Conservation (phyloP, 2,888 invertebrate genomes). For the Linyphia triangularis region DNA sequence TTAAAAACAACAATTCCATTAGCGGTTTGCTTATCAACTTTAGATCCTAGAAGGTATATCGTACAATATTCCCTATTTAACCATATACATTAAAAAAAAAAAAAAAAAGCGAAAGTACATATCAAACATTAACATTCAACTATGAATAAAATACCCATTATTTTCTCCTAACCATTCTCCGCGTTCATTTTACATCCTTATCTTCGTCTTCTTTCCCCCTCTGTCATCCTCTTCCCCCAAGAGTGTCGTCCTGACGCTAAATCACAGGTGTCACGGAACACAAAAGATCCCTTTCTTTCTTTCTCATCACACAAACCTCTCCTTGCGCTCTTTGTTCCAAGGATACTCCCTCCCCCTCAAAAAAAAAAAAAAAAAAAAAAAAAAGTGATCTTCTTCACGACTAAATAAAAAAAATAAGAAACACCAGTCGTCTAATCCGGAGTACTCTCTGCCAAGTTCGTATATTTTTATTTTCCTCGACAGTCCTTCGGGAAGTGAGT, state of each 20-base stretch:
- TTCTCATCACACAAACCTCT: slow-evolving; percentile 15
- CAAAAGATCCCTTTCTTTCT: slow-evolving; percentile 25
- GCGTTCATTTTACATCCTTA: neutral
- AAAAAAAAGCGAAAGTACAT: neutral
- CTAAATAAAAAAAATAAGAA: neutral
- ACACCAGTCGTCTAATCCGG: neutral
- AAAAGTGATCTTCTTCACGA: neutral
- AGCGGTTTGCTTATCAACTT: too few relatives aligned
- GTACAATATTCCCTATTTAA: too few relatives aligned
- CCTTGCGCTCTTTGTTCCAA: slow-evolving; percentile 25
- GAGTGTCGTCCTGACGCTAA: slow-evolving; percentile 35
- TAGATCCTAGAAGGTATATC: too few relatives aligned
- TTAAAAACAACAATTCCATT: too few relatives aligned
- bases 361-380: slow-evolving; percentile 2
- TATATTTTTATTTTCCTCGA: slow-evolving; percentile 16
- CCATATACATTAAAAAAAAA: too few relatives aligned
- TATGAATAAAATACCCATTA: neutral
- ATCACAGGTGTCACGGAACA: slow-evolving; percentile 36
- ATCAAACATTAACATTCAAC: neutral
- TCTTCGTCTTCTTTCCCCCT: slow-evolving; percentile 9
- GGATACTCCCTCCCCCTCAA: neutral
- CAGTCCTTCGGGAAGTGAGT: neutral
- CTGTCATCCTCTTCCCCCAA: neutral
- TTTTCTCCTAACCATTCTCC: neutral
- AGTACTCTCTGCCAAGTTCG: neutral